Evolutionary conservation across 2,888 invertebrate genomes (phyloP), one percentile per base, ranked within the genome.

Genomic region (Scaptomyza cyrtandrae): DNA sequence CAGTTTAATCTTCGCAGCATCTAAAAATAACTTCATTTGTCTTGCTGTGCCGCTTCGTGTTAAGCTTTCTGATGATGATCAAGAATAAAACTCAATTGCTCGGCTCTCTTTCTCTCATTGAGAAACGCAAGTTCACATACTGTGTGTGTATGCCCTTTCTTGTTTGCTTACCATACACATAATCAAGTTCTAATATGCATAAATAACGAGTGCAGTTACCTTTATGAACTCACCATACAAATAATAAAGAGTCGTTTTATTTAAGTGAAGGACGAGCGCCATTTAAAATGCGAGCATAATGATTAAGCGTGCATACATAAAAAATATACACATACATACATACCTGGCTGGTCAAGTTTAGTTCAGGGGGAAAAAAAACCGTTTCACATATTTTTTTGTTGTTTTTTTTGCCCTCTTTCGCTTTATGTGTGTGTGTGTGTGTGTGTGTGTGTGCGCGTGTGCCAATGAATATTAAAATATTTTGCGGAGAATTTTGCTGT

Each of bases 381-480:
- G 24, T 24, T 24, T 24, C 24, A 24, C 24, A 24, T 24, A 24
- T 19, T 24, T 13, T 13, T 35, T 5, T 5, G 13, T 19, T 1
- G 3, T 9, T 6, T 7, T 27, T 46, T 48, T 59, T n/a, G 16
- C 16, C 16, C 41, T 27, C 9, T 19, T 29, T 24, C 16, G 10
- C 27, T 27, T n/a, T 57, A 13, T 48, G 43, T 35, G 60, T 50
- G 19, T 19, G 19, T 19, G 19, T 19, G 19, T 19, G 19, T 19
- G 19, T 19, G 44, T 31, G 54, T 50, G 19, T 19, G 19, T 19
- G 19, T 19, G 19, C 2, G 19, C 2, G 19, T 19, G 44, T 31
- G 54, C 55, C 75, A 74, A 86, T 81, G 80, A 83, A 86, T 81
- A 84, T 81, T 80, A 80, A 81, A 83, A 78, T 80, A 71, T 61